phyloP scores from a whole-genome alignment of 2,113 vertebrate species.

The Falco punctatus region DNA sequence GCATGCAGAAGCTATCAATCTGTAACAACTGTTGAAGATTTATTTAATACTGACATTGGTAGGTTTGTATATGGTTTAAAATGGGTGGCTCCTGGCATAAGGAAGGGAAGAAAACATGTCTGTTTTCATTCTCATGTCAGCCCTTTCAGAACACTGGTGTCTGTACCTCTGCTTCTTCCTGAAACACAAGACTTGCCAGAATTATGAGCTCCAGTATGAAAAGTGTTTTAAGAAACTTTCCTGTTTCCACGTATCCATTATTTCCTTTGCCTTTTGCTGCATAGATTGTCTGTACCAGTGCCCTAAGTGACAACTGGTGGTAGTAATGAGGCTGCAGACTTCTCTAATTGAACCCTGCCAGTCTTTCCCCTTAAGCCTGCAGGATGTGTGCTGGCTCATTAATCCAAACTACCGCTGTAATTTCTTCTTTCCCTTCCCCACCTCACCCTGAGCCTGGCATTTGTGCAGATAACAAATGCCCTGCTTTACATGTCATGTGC shows the following conservation, averaged over 20 bases:
- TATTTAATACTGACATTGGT: neutral
- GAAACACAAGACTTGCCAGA: neutral
- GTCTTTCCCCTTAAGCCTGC: slow-evolving; percentile 48
- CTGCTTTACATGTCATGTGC: neutral
- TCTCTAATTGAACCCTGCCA: slow-evolving; percentile 69
- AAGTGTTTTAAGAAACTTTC: slow-evolving; percentile 22
- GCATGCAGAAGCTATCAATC: neutral
- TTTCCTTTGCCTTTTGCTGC: slow-evolving; percentile 21
- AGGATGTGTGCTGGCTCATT: slow-evolving; percentile 66
- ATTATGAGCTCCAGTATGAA: neutral
- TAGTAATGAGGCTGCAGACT: slow-evolving; percentile 64
- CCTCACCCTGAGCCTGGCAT: neutral
- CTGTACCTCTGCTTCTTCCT: neutral
- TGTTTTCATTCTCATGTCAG: neutral
- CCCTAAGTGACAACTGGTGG: slow-evolving; percentile 59
- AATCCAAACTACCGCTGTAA: slow-evolving; percentile 53
- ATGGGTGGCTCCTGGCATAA: neutral
- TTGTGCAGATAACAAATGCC: slow-evolving; percentile 8
- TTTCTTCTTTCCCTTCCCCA: neutral
- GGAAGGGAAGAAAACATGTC: neutral
- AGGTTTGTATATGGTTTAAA: neutral
- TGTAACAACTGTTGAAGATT: neutral
- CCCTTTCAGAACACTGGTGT: neutral
- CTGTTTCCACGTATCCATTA: neutral
- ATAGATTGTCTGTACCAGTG: slow-evolving; percentile 1